phyloP scores from a whole-genome alignment of 2,888 invertebrate genomes.

The Drosophila affinis region DNA sequence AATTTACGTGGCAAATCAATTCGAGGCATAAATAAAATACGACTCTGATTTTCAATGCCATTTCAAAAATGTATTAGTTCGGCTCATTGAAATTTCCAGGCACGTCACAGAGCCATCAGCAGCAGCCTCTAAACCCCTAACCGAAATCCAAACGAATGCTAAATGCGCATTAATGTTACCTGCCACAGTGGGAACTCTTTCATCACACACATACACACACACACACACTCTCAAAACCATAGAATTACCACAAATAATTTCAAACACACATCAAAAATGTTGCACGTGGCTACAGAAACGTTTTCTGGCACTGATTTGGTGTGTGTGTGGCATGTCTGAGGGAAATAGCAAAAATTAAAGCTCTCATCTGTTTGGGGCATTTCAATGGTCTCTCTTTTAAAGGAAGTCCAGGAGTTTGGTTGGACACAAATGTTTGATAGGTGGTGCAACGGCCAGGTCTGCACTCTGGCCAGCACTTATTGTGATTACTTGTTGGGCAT shows the following conservation, averaged over 20 bases:
- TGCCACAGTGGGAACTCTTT: conserved; percentile 29
- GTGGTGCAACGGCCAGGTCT: not conserved
- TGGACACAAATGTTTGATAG: not conserved
- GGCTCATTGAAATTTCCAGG: conserved; percentile 58
- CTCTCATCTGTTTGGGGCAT: not conserved
- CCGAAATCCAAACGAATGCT: conserved; percentile 15
- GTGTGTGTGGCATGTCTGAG: conserved; percentile 21
- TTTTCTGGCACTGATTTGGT: conserved; percentile 39
- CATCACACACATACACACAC: no score
- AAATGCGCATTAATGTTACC: conserved; percentile 48
- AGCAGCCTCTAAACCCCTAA: conserved; percentile 16
- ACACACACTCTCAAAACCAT: not conserved
- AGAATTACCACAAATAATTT: conserved; percentile 43
- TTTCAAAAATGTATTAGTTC: conserved; percentile 60
- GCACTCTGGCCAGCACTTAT: conserved; percentile 7
- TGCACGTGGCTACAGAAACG: conserved; percentile 26
- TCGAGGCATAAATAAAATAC: conserved; percentile 12
- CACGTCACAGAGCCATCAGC: conserved; percentile 68
- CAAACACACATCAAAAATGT: conserved; percentile 14
- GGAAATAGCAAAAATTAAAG: conserved; percentile 14
- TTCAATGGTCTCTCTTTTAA: conserved; percentile 5
- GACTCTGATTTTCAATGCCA: conserved; percentile 44
- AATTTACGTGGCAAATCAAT: not conserved
- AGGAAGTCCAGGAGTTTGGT: not conserved
- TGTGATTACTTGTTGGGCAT: conserved; percentile 10